A percentile compares a stretch with the other conserved stretches of the same genome.
Evolutionary conservation across 1,140 invertebrate species (phyloP).

Genomic region (Vanessa tameamea): DNA sequence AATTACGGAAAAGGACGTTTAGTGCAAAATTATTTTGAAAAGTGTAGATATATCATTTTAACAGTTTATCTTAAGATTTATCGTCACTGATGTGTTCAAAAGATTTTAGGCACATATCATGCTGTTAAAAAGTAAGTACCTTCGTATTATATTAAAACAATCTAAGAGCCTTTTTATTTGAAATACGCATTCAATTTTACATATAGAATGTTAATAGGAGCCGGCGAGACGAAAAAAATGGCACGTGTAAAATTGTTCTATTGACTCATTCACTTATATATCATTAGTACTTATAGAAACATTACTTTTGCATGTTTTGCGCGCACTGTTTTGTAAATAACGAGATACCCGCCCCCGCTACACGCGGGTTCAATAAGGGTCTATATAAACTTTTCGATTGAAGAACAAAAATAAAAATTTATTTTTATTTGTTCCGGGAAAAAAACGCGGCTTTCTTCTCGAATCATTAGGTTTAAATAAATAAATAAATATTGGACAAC

Average conservation of each 20-base stretch:
- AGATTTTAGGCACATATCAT: too few species aligned
- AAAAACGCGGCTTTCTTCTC: too few species aligned
- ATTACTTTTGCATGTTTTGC: neutral
- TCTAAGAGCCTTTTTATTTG: neutral
- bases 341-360: neutral
- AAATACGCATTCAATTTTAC: neutral
- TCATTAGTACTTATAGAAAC: neutral
- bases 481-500: too few species aligned
- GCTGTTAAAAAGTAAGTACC: too few species aligned
- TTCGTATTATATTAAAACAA: neutral
- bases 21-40: neutral
- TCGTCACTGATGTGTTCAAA: neutral
- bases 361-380: too few species aligned
- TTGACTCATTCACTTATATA: neutral
- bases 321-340: neutral
- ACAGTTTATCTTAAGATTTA: too few species aligned
- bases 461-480: too few species aligned
- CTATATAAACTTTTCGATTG: too few species aligned
- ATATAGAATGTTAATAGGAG: neutral
- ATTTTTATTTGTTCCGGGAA: too few species aligned
- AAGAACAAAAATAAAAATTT: too few species aligned
- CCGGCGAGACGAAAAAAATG: conserved; percentile 7
- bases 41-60: too few species aligned
- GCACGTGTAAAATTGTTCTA: conserved; percentile 17
- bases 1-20: neutral